Conservation (phyloP, 2,797 vertebrate genomes). For the Microctenopoma steveboyesi region DNA sequence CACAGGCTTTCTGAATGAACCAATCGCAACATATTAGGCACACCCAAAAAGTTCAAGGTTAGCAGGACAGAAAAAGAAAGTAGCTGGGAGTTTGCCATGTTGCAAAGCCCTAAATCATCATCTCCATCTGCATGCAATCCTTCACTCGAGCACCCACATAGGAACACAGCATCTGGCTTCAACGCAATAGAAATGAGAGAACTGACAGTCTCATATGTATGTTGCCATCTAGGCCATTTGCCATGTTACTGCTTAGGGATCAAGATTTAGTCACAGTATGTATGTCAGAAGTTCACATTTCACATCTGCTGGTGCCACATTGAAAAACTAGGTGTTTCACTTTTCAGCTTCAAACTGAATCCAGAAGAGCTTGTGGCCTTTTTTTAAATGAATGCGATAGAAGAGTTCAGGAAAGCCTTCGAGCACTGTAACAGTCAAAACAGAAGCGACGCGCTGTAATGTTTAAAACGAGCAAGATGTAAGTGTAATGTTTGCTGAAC, state of each 20-base stretch:
- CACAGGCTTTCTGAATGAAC: conserved; percentile 18
- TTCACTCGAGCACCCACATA: conserved; percentile 26
- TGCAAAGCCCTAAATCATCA: conserved; percentile 52
- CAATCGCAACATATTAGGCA: conserved; percentile 36
- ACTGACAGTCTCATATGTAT: conserved; percentile 15
- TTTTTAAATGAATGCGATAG: not conserved
- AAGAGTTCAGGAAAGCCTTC: conserved; percentile 2
- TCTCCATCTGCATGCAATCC: conserved; percentile 61
- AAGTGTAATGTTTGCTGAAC: not conserved
- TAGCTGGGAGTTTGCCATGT: conserved; percentile 34
- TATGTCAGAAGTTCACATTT: conserved; percentile 9
- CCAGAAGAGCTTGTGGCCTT: not conserved
- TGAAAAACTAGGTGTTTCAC: conserved; percentile 12
- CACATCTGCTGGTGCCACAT: conserved; percentile 23
- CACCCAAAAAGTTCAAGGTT: conserved; percentile 32
- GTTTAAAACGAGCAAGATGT: not conserved
- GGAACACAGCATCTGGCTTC: conserved; percentile 52
- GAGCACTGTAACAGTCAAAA: not conserved
- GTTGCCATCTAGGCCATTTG: conserved; percentile 32
- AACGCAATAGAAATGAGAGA: conserved; percentile 36
- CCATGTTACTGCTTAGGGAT: conserved; percentile 16
- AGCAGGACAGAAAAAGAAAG: conserved; percentile 19
- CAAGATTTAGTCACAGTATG: not conserved
- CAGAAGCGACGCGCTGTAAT: not conserved
- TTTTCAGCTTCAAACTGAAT: conserved; percentile 3